phyloP scores from a whole-genome alignment of 2,888 invertebrate species.

The Tachystola acroxantha region DNA sequence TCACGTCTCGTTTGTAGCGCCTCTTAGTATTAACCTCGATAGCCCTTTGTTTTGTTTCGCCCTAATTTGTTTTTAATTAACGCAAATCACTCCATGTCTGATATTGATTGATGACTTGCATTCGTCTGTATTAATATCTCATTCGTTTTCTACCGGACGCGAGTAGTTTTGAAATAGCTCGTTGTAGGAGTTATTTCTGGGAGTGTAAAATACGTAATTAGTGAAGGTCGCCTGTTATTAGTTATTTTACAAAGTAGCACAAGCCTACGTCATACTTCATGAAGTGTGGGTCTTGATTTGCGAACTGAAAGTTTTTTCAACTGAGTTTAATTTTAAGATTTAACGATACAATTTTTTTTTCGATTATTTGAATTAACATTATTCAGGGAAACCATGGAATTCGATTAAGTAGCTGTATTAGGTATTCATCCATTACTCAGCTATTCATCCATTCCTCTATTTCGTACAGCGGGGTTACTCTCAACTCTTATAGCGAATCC shows the following conservation, averaged over 20 bases:
- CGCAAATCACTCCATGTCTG: conserved; percentile 14
- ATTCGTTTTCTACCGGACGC: conserved; percentile 8
- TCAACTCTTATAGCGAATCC: too few species aligned
- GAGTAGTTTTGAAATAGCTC: conserved; percentile 12
- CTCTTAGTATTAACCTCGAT: conserved; percentile 23
- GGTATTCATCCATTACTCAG: too few species aligned
- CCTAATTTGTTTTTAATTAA: conserved; percentile 14
- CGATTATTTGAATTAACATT: too few species aligned
- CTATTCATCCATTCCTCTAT: too few species aligned
- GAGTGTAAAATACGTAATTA: conserved; percentile 4
- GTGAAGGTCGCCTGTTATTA: conserved; percentile 3
- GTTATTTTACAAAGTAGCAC: not conserved
- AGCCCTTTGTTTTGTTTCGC: conserved; percentile 27
- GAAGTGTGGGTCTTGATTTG: not conserved
- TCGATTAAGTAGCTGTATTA: too few species aligned
- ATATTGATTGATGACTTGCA: conserved; percentile 46
- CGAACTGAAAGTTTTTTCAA: not conserved
- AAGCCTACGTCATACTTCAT: not conserved
- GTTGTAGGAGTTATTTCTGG: conserved; percentile 8
- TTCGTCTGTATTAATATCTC: conserved; percentile 15
- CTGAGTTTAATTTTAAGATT: too few species aligned
- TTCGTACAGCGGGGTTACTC: too few species aligned
- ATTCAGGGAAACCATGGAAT: too few species aligned
- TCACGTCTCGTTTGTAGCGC: not conserved
- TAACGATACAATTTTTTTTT: too few species aligned